Percentiles rank a stretch among this genome's conserved stretches.
Evolutionary conservation across 2,113 vertebrate genomes (phyloP).

Genomic region (Ptychochromis oligacanthus): DNA sequence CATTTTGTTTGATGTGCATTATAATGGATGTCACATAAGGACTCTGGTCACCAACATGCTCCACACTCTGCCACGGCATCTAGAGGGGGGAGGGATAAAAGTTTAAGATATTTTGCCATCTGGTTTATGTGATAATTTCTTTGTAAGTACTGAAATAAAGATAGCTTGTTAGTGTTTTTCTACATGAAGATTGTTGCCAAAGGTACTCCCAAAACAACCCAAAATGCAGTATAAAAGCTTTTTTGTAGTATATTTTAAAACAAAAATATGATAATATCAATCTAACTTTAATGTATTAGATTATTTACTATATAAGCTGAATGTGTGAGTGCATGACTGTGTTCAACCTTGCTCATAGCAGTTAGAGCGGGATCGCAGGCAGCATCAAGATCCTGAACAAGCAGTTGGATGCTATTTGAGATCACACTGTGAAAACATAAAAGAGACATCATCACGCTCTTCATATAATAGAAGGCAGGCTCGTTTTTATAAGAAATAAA

Average conservation of each 20-base stretch:
- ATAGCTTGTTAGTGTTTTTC: not conserved
- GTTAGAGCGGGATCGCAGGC: constrained; percentile 97
- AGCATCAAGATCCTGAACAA: constrained; percentile 96
- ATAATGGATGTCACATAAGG: constrained; percentile 98
- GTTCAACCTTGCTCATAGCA: constrained; percentile 97
- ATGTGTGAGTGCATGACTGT: not conserved
- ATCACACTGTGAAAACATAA: constrained; percentile 86
- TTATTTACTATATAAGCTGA: not conserved
- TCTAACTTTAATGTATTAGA: not conserved
- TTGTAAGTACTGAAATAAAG: constrained; percentile 19
- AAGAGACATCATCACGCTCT: not conserved
- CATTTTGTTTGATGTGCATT: constrained; percentile 98
- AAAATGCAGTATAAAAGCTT: not conserved
- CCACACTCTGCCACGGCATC: constrained; percentile 99
- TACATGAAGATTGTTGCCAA: not conserved
- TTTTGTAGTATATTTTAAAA: not conserved
- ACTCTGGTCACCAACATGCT: constrained; percentile 98
- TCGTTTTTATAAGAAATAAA: not conserved
- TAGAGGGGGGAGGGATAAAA: constrained; percentile 45
- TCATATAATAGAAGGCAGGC: not conserved
- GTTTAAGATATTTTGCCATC: not conserved
- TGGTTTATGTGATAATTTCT: not conserved
- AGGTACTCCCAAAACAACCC: not conserved
- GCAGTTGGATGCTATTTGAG: constrained; percentile 96
- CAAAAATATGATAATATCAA: not conserved